Evolutionary conservation across 1,140 invertebrate species (phyloP).

Genomic region (Rhyzopertha dominica): DNA sequence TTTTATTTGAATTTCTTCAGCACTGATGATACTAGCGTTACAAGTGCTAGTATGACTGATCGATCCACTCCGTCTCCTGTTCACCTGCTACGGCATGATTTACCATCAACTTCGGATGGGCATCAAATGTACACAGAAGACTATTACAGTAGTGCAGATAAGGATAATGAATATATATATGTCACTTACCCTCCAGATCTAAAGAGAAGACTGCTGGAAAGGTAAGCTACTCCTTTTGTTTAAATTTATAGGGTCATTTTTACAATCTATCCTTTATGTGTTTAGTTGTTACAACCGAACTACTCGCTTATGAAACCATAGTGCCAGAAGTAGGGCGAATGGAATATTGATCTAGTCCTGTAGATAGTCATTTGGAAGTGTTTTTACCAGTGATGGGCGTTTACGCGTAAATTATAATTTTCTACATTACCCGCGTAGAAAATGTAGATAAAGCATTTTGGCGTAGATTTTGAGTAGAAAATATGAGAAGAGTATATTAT

Average conservation of each 20-base stretch:
- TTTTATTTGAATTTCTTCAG: slow-evolving; percentile 40
- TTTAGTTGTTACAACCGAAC: slow-evolving; percentile 70
- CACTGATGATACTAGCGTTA: slow-evolving; percentile 58
- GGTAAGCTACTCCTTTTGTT: slow-evolving; percentile 50
- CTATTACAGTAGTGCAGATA: slow-evolving; percentile 52
- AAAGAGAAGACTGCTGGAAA: slow-evolving; percentile 72
- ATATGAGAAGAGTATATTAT: too few species aligned
- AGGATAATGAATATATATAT: slow-evolving; percentile 74
- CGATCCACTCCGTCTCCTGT: slow-evolving; percentile 57
- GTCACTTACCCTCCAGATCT: slow-evolving; percentile 80
- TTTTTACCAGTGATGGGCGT: too few species aligned
- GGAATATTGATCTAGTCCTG: too few species aligned
- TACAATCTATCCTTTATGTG: slow-evolving; percentile 40
- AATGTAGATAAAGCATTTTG: too few species aligned
- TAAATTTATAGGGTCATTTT: slow-evolving; percentile 22
- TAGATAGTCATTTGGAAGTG: too few species aligned
- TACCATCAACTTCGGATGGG: slow-evolving; percentile 36
- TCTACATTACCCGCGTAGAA: too few species aligned
- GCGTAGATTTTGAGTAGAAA: too few species aligned
- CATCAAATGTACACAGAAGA: slow-evolving; percentile 46
- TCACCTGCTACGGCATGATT: slow-evolving; percentile 47
- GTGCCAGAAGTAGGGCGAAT: slow-evolving; percentile 11
- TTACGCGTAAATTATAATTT: too few species aligned
- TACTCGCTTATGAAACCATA: slow-evolving; percentile 56
- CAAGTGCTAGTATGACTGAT: slow-evolving; percentile 57